Base-by-base conservation (phyloP, 1,140 invertebrate genomes). In the Nasonia longicornis region DNA sequence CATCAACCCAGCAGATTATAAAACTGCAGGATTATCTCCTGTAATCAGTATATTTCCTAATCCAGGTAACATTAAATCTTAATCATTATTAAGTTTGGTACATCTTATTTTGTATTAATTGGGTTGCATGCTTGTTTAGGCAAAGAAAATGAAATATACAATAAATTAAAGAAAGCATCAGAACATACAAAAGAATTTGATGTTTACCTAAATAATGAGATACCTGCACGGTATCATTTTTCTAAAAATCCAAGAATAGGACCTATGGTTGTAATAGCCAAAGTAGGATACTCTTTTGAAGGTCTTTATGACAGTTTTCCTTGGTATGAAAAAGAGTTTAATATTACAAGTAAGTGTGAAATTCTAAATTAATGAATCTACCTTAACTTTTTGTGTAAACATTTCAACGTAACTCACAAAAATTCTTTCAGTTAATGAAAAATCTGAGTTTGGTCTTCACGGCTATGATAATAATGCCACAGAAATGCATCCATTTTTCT, bases 401-500 rank as follows among this genome's bases (percentile, higher is more conserved):
- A 82, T 80, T 76, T 73, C 12, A 83, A 75, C 79, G 45, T 63
- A 64, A 38, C 14, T 77, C 75, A 7, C 82, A 75, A 42, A 7
- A 7, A 42, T 76, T 83, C 85, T 85, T 88, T 83, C 83, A 93
- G 91, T 92, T 52, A 91, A 89, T 72, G 86, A 88, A 83, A 81
- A 87, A 48, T 88, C 89, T n/a, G 87, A 90, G 85, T 93, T 93
- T 87, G 95, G 94, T 2, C 85, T 92, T n/a, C 94, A 95, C 86
- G 95, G 95, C 2, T 95, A 95, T 84, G 92, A 93, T 82, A 94
- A 94, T 83, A 87, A 87, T 20, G 85, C 89, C 2, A 76, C 83
- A 48, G 88, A 90, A 20, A 95, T 95, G 95, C 92, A 93, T 85
- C 93, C 94, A 38, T 93, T 94, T 82, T 95, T 95, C 84, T 91